These are phyloP conservation scores for Pteruthius melanotis DNA, from an alignment of 2,113 vertebrate genomes.

Conservation along the genomic window DNA sequence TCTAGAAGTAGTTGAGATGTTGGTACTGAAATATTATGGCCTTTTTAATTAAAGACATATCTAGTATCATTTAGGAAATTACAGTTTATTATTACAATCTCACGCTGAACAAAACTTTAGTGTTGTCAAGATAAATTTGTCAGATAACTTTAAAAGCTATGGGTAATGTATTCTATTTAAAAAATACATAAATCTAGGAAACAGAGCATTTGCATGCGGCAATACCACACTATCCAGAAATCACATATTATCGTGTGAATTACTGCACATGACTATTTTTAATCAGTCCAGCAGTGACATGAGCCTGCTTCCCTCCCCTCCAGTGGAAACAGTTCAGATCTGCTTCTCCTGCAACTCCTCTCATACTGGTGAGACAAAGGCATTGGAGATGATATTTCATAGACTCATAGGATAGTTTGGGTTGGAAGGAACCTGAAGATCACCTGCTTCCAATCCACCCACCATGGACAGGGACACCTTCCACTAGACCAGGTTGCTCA, in stretches of 20 bases:
- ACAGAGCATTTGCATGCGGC: not conserved
- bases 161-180: not conserved
- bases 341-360: not conserved
- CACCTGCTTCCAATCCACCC: not conserved
- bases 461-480: not conserved
- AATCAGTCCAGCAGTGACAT: not conserved
- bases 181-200: not conserved
- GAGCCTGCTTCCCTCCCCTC: not conserved
- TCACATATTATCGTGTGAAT: not conserved
- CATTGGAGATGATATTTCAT: not conserved
- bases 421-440: not conserved
- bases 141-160: not conserved
- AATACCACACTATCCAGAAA: not conserved
- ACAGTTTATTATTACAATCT: not conserved
- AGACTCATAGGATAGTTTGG: not conserved
- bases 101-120: not conserved
- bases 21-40: not conserved
- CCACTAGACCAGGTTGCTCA: not conserved
- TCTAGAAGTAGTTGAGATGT: not conserved
- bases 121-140: not conserved
- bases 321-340: not conserved
- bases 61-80: constrained; percentile 6
- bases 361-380: not conserved
- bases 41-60: constrained; percentile 34
- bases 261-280: not conserved